These are phyloP conservation scores for Mormyrus proboscirostris DNA, from an alignment of 2,797 vertebrate species.

Conservation along the genomic window DNA sequence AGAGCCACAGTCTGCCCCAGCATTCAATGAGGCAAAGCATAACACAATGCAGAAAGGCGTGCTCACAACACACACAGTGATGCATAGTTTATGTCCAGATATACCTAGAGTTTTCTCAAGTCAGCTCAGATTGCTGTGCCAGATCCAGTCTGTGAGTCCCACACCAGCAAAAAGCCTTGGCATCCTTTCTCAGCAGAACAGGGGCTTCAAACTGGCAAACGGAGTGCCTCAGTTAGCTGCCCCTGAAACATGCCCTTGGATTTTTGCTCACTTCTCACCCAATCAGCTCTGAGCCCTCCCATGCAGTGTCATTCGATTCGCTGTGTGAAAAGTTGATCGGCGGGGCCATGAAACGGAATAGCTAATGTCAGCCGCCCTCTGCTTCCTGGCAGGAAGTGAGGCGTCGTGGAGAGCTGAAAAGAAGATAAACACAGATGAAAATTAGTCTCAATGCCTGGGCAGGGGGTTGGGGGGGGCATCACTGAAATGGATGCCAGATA, in stretches of 20 bases:
- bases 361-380: neutral
- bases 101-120: neutral
- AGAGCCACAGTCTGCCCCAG: neutral
- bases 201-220: neutral
- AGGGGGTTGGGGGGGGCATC: neutral
- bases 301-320: neutral
- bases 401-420: neutral
- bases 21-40: neutral
- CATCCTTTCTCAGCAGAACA: neutral
- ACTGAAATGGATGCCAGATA: neutral
- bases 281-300: neutral
- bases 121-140: neutral
- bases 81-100: neutral
- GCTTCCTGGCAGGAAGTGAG: constrained; percentile 1
- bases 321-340: neutral
- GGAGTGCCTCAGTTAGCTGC: neutral
- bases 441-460: neutral
- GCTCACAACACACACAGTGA: neutral
- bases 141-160: neutral
- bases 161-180: neutral
- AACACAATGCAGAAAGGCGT: neutral
- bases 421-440: neutral
- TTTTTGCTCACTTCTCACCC: neutral
- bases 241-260: neutral
- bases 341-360: neutral